Evolutionary conservation across 1,140 invertebrate genomes (phyloP).

Genomic region (Bombus difficillimus): DNA sequence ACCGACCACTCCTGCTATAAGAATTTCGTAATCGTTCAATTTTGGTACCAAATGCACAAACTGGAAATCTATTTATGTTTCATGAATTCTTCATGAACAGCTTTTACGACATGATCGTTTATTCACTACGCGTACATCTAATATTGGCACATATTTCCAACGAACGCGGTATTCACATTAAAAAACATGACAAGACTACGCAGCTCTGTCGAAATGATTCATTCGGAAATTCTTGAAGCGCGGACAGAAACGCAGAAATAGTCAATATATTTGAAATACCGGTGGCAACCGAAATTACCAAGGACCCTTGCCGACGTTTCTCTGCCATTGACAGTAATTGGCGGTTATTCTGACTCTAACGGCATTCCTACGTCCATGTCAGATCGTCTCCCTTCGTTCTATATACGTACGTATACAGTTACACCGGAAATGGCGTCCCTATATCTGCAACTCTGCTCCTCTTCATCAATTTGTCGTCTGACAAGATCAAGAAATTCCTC

Average conservation of each 20-base stretch:
- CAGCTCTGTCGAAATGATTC: conserved; percentile 23
- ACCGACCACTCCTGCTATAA: too few relatives aligned
- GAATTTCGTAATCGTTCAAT: too few relatives aligned
- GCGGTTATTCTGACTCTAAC: conserved; percentile 71
- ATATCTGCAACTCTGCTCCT: background rate
- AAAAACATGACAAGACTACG: background rate
- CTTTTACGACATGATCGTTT: background rate
- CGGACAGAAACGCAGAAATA: conserved; percentile 39
- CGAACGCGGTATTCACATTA: background rate
- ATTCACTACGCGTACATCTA: background rate
- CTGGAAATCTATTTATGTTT: background rate
- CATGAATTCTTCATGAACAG: background rate
- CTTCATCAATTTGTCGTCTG: conserved; percentile 31
- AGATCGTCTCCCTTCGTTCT: conserved; percentile 55
- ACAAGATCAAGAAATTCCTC: background rate
- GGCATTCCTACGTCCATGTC: conserved; percentile 66
- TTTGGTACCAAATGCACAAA: background rate
- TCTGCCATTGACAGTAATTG: conserved; percentile 79
- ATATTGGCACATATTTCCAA: background rate
- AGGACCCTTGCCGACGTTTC: conserved; percentile 52
- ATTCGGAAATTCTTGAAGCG: conserved; percentile 37
- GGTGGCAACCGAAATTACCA: conserved; percentile 63
- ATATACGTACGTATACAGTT: conserved; percentile 30
- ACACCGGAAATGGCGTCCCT: conserved; percentile 13
- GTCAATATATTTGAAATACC: conserved; percentile 62